Evolutionary conservation across 2,797 vertebrate genomes (phyloP), one percentile per base, ranked within the genome.

Genomic region (Trachurus trachurus): DNA sequence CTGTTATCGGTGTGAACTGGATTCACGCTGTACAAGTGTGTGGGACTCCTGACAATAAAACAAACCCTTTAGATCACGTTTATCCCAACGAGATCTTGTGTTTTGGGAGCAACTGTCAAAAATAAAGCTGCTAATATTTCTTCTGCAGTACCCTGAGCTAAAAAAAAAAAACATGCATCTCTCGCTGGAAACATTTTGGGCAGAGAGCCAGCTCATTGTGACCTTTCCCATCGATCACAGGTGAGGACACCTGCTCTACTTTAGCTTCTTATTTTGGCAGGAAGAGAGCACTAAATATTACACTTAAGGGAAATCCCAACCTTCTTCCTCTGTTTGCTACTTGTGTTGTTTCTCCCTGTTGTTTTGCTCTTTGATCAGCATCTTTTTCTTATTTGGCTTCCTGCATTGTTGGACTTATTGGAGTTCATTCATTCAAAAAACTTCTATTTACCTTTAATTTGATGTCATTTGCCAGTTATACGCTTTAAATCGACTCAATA

Each of bases 221-320:
- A 82, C 71, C 76, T 71, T 67, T 65, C 50, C 60, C 6, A n/a
- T 83, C 84, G 82, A 50, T 84, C 85, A 64, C 44, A 15, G 2
- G 54, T 58, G 60, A 58, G 66, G 50, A 71, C 59, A 63, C 37
- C n/a, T 71, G 85, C 39, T 79, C 80, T 74, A 60, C 49, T 87
- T 84, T 84, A 78, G 56, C 65, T 63, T 39, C 71, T 56, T 74
- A 39, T 89, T 89, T 84, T 74, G 67, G 42, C 71, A 77, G 69
- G 21, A 56, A 50, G 47, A 37, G 47, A 58, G 39, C 26, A 40
- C 45, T 56, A 37, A 59, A 66, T 70, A 26, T 66, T 10, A 9
- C 37, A 60, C 47, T 60, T 56, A n/a, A 29, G 59, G 73, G 77
- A 66, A 81, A 80, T 87, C 74, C 76, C 68, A 68, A 13, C 66